Evolutionary conservation across 2,797 vertebrate genomes (phyloP).

Genomic region (Pseudochirops cupreus): DNA sequence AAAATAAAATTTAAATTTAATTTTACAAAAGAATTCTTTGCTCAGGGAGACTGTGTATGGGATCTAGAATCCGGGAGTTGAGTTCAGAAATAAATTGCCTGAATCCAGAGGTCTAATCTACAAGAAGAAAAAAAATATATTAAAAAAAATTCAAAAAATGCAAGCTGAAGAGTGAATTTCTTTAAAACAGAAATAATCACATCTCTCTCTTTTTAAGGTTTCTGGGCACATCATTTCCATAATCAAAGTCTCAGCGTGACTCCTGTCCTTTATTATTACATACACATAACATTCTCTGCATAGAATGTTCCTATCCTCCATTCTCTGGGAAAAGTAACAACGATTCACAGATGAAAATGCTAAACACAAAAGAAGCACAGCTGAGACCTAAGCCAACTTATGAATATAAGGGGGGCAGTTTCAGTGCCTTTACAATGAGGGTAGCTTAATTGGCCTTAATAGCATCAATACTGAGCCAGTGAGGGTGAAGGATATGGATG

Average conservation of each 20-base stretch:
- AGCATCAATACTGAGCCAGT: neutral
- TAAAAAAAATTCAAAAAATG: neutral
- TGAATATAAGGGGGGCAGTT: neutral
- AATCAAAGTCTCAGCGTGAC: slow-evolving; percentile 36
- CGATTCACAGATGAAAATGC: neutral
- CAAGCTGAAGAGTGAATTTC: slow-evolving; percentile 23
- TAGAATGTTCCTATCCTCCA: slow-evolving; percentile 22
- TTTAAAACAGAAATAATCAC: slow-evolving; percentile 31
- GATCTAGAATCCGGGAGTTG: neutral
- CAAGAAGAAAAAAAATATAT: slow-evolving; percentile 35
- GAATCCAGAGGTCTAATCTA: slow-evolving; percentile 41
- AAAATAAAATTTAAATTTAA: neutral
- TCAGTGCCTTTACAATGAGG: neutral
- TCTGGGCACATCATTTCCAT: slow-evolving; percentile 45
- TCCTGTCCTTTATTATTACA: slow-evolving; percentile 54
- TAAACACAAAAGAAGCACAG: neutral
- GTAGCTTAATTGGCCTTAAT: neutral
- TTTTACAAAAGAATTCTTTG: neutral
- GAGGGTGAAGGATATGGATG: neutral
- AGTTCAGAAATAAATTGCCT: slow-evolving; percentile 47
- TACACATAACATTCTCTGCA: slow-evolving; percentile 32
- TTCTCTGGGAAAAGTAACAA: slow-evolving; percentile 30
- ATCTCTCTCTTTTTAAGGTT: slow-evolving; percentile 39
- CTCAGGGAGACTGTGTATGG: neutral
- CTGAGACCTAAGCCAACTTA: slow-evolving; percentile 22